phyloP scores from a whole-genome alignment of 2,113 vertebrate genomes.

The Rhinolophus ferrumequinum region DNA sequence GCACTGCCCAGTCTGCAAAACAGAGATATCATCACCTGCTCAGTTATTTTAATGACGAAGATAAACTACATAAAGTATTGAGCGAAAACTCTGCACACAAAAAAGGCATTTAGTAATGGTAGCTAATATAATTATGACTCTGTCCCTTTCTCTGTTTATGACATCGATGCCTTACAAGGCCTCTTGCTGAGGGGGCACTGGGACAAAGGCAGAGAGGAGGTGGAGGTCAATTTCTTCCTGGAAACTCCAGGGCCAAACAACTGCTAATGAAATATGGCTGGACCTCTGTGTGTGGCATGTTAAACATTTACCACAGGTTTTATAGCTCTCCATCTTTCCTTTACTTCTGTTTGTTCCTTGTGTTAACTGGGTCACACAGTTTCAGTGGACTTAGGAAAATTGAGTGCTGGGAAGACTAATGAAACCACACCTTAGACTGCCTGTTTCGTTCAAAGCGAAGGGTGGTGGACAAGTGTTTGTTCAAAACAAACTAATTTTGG shows the following conservation, averaged over 20 bases:
- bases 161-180: not conserved
- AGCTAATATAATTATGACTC: not conserved
- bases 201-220: not conserved
- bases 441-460: not conserved
- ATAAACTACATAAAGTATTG: not conserved
- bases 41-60: not conserved
- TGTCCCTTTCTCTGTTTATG: not conserved
- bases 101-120: not conserved
- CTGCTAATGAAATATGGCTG: not conserved
- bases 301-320: slow-evolving; percentile 14
- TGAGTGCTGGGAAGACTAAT: not conserved
- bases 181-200: not conserved
- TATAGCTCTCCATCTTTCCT: not conserved
- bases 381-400: not conserved
- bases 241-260: not conserved
- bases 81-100: not conserved
- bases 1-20: not conserved
- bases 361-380: not conserved
- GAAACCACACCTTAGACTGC: not conserved
- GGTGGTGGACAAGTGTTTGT: not conserved
- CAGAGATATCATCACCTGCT: too few relatives aligned
- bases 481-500: not conserved
- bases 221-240: not conserved
- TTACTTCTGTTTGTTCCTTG: not conserved
- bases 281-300: not conserved